Base-by-base conservation (phyloP, 1,140 invertebrate genomes). In the Sitophilus oryzae region DNA sequence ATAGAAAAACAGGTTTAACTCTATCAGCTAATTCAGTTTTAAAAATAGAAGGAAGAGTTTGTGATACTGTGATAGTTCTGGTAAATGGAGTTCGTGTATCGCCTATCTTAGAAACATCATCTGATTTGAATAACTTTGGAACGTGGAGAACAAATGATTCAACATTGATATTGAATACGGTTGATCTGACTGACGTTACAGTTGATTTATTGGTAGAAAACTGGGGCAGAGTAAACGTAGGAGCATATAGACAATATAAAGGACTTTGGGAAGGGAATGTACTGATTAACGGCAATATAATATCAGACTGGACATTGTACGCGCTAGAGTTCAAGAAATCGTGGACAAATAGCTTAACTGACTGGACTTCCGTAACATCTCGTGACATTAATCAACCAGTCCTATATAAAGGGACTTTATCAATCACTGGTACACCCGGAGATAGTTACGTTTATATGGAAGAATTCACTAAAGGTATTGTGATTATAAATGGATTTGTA, bases 401-500 rank as follows among this genome's bases (percentile, higher is more conserved):
- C 18, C 55, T 61, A 5, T 61, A 61, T 19, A 57, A 51, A 19
- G 59, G 46, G 16, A 54, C 11, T 46, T 40, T 61, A 10, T 11
- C 9, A 16, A 36, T 61, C 10, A 22, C 35, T 19, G 49, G 43
- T 15, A 42, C 21, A 16, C 55, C 59, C 8, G 22, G 15, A 21
- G 51, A 61, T 41, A 57, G 50, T 21, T 61, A 50, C 46, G 43
- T 76, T 5, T 71, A 76, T 56, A 71, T 75, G 66, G 56, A 61
- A 6, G 58, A 59, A 0, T 78, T 76, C 76, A 62, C 62, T 9
- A 76, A 75, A 69, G 82, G 82, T 15, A 68, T 81, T 38, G 79
- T 81, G 6, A 76, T 83, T 55, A 57, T 85, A 1, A 84, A 84
- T 71, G 81, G 79, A 2, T 78, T 81, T 59, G 81, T 83, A 57